Percentiles rank a stretch among this genome's conserved stretches.
phyloP scores from a whole-genome alignment of 2,113 vertebrate species.

The Chinchilla lanigera region DNA sequence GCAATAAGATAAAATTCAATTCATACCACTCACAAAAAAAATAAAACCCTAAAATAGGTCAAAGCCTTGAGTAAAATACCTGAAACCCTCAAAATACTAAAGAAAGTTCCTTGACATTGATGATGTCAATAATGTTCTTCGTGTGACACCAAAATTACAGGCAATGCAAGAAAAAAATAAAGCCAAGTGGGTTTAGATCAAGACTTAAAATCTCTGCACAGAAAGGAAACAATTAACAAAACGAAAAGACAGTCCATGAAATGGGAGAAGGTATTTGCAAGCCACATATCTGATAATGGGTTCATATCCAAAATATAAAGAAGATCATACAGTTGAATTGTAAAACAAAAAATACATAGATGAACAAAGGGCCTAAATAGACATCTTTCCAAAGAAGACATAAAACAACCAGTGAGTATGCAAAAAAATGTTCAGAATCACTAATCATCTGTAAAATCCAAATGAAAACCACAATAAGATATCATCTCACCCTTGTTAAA shows the following conservation, averaged over 20 bases:
- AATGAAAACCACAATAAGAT: not conserved
- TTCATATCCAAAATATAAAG: not conserved
- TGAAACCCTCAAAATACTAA: not conserved
- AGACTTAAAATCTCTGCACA: not conserved
- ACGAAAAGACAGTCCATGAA: not conserved
- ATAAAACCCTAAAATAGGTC: not conserved
- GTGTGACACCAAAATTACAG: not conserved
- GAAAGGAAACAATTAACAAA: not conserved
- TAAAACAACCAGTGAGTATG: not conserved
- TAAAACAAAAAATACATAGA: not conserved
- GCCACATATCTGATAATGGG: not conserved
- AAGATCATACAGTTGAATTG: not conserved
- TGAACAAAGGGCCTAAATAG: not conserved
- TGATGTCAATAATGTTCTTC: not conserved
- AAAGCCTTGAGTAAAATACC: not conserved
- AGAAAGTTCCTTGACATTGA: not conserved
- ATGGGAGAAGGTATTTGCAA: not conserved
- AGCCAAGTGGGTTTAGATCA: not conserved
- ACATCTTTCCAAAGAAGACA: not conserved
- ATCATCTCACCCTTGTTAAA: not conserved
- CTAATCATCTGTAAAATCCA: not conserved
- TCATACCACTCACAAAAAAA: not conserved
- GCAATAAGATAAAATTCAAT: not conserved
- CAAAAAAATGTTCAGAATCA: not conserved
- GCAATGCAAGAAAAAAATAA: not conserved